Evolutionary conservation across 2,797 vertebrate species (phyloP).

Genomic region (Morus bassanus): DNA sequence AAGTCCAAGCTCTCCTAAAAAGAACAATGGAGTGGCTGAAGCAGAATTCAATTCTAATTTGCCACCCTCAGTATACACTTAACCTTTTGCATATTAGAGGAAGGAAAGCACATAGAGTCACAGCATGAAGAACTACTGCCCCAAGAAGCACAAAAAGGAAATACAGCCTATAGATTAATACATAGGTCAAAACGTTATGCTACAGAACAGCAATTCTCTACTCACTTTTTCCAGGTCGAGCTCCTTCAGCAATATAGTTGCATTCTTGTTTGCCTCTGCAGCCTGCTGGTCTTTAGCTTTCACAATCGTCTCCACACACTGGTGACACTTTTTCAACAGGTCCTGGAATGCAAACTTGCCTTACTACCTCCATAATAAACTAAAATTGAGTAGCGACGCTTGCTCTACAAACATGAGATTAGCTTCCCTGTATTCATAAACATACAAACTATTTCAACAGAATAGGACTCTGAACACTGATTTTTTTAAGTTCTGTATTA

Average conservation of each 20-base stretch:
- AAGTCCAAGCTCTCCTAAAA: neutral
- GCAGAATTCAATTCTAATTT: neutral
- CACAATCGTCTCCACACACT: slow-evolving; percentile 99
- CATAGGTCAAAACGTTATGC: neutral
- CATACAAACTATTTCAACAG: neutral
- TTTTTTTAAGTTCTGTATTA: neutral
- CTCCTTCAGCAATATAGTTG: slow-evolving; percentile 96
- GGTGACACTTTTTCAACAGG: slow-evolving; percentile 97
- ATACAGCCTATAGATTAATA: neutral
- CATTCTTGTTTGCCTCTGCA: slow-evolving; percentile 98
- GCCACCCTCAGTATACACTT: neutral
- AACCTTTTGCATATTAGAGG: neutral
- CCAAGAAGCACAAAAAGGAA: neutral
- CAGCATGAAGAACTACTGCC: neutral
- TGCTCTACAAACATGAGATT: neutral
- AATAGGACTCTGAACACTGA: neutral
- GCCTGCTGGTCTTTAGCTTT: slow-evolving; percentile 99
- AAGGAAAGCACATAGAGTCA: neutral
- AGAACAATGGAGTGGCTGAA: neutral
- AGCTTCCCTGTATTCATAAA: neutral
- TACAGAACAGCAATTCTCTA: neutral
- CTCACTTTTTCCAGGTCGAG: slow-evolving; percentile 96
- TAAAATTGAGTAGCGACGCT: neutral
- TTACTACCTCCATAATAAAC: neutral
- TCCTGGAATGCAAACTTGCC: slow-evolving; percentile 78